Conservation (phyloP, 2,888 invertebrate species). For the Conops quadrifasciatus region DNA sequence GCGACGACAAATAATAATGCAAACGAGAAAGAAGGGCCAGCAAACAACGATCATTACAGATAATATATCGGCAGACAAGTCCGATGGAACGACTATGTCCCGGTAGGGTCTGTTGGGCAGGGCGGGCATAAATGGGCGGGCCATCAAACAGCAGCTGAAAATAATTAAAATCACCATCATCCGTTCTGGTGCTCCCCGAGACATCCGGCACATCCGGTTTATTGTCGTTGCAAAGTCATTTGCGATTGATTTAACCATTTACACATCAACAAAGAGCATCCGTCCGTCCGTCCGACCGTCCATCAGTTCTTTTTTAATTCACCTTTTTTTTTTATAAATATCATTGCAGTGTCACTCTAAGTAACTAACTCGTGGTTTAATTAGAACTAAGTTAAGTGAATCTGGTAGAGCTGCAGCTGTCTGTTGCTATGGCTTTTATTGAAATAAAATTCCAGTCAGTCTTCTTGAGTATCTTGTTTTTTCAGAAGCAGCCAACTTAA, state of each 20-base stretch:
- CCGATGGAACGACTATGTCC: no score
- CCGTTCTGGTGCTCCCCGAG: slow-evolving; percentile 13
- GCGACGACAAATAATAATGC: slow-evolving; percentile 42
- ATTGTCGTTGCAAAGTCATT: neutral
- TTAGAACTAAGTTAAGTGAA: no score
- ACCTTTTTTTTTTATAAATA: no score
- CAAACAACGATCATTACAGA: no score
- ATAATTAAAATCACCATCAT: slow-evolving; percentile 32
- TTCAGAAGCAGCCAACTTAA: neutral
- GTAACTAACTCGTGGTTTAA: no score
- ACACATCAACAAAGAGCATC: neutral
- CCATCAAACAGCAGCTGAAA: slow-evolving; percentile 29
- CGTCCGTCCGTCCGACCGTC: no score
- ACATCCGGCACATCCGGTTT: slow-evolving; percentile 15
- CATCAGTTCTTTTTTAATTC: no score
- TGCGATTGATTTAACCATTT: neutral
- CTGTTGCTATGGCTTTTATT: neutral
- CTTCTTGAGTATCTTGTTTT: slow-evolving; percentile 1
- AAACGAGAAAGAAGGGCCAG: slow-evolving; percentile 13
- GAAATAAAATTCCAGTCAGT: slow-evolving; percentile 9
- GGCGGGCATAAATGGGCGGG: neutral
- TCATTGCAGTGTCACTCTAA: no score
- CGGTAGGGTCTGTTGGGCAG: no score
- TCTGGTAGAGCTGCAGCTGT: no score
- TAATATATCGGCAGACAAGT: no score